Evolutionary conservation across 2,797 vertebrate genomes (phyloP), one percentile per base, ranked within the genome.

Genomic region (Lagothrix lagotricha): DNA sequence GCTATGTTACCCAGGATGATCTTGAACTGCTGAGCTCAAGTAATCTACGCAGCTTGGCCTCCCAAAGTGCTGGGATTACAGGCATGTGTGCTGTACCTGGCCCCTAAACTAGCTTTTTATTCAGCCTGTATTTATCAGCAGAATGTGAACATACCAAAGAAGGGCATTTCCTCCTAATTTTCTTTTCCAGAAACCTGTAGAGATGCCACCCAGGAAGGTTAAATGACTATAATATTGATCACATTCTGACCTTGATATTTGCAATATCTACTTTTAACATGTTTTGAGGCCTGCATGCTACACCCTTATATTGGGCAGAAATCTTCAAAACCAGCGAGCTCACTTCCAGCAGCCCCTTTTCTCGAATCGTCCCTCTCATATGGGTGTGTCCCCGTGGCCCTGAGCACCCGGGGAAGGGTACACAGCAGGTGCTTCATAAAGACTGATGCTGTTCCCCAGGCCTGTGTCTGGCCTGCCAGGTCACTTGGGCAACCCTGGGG

Each of bases 41-140:
- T 15, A 33, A 64, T 64, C 61, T 0, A 7, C 61, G 3, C 61
- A 64, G 14, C 30, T 33, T 17, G 61, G 30, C 14, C 61, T 33
- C 61, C 61, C 61, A 33, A 17, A 64, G 30, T 64, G 61, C 61
- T 33, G 30, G 61, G 61, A 64, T 64, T 64, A 33, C 14, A 17
- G 7, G 61, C 30, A 64, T 33, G 14, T 33, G 33, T 33, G 30
- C 30, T 1, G 1, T 33, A 17, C 30, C 30, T 15, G 1, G 61
- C 30, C 7, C 61, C 30, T 64, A 33, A 44, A 61, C 10, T 6
- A 13, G 58, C 30, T 79, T 48, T 67, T 39, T 75, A 4, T 57
- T 15, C n/a, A 28, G 7, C 14, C 48, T 41, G 0, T 61, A 1
- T 48, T 58, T 24, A 7, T 13, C 46, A 0, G 1, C 0, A 2